Conservation (phyloP, 2,888 invertebrate genomes). For the Sphaeridia pumilis region DNA sequence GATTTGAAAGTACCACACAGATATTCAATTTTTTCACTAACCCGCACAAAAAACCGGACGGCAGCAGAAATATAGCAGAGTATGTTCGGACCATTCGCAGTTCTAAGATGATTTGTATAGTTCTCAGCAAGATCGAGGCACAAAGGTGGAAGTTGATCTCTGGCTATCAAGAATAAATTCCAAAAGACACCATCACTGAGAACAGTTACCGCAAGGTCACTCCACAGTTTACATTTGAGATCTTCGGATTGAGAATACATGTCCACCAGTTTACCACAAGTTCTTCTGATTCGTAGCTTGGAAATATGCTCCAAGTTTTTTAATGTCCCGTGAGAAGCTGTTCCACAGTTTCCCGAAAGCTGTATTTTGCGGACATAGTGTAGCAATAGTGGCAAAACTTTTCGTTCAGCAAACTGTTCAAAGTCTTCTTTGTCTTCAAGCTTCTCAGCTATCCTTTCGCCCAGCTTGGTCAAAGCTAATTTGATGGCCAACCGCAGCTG, state of each 20-base stretch:
- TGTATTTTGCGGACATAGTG: constrained; percentile 8
- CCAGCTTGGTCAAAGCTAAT: constrained; percentile 23
- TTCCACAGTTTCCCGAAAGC: background rate
- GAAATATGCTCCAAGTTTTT: background rate
- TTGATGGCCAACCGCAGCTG: constrained; percentile 25
- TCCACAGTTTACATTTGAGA: constrained; percentile 30
- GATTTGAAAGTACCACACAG: background rate
- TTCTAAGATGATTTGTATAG: background rate
- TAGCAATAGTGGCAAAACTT: constrained; percentile 14
- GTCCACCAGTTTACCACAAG: constrained; percentile 22
- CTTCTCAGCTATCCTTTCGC: constrained; percentile 14
- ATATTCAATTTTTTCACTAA: background rate
- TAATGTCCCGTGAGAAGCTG: background rate
- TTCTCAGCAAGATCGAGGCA: background rate
- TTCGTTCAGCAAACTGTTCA: constrained; percentile 1
- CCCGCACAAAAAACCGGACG: no score
- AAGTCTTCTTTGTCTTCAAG: background rate
- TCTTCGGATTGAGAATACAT: constrained; percentile 21
- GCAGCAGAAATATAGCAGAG: background rate
- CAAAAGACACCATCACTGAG: constrained; percentile 32
- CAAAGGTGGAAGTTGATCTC: constrained; percentile 24
- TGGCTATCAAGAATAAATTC: constrained; percentile 31
- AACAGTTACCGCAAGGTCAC: constrained; percentile 31
- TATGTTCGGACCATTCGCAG: background rate
- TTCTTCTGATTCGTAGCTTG: constrained; percentile 21